Evolutionary conservation across 2,888 invertebrate species (phyloP), one percentile per base, ranked within the genome.

Genomic region (Megamerina dolium): DNA sequence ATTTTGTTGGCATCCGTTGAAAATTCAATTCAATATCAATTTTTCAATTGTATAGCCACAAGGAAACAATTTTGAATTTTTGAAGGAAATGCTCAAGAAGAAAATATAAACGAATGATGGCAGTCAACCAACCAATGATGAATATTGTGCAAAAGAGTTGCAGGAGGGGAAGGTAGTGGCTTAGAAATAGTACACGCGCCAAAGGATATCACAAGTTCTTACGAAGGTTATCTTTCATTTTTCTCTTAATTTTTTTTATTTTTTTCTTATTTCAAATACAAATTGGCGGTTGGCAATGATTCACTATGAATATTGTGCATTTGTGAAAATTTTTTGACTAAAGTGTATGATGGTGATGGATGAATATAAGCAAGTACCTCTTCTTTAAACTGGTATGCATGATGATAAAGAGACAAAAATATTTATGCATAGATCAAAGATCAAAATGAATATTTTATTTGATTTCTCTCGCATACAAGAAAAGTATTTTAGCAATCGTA

Each of bases 371-470:
- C n/a, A n/a, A n/a, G n/a, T n/a, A n/a, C n/a, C n/a, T n/a, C n/a
- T n/a, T n/a, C n/a, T n/a, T n/a, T n/a, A n/a, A n/a, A n/a, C n/a
- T n/a, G n/a, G n/a, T n/a, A n/a, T n/a, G 27, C 16, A 3, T 14
- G 16, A 16, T 31, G 9, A 31, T n/a, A 31, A 31, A 31, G 6
- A 20, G 38, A 14, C 32, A 33, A 37, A 43, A 43, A 43, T 64
- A 63, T 64, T 64, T 64, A 60, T 61, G 62, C 56, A 57, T 56
- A 65, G 65, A 61, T 64, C 66, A 64, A 61, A 66, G 66, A 65
- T 66, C 64, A 63, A 64, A 66, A 64, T 66, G 64, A 64, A 66
- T 66, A 66, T 66, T 63, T 64, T 63, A 64, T 64, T 63, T 60
- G 63, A 66, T 63, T 65, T 61, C 54, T 59, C 52, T 61, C 51